phyloP scores from a whole-genome alignment of 1,140 invertebrate genomes.

The Macrostomum lignano region DNA sequence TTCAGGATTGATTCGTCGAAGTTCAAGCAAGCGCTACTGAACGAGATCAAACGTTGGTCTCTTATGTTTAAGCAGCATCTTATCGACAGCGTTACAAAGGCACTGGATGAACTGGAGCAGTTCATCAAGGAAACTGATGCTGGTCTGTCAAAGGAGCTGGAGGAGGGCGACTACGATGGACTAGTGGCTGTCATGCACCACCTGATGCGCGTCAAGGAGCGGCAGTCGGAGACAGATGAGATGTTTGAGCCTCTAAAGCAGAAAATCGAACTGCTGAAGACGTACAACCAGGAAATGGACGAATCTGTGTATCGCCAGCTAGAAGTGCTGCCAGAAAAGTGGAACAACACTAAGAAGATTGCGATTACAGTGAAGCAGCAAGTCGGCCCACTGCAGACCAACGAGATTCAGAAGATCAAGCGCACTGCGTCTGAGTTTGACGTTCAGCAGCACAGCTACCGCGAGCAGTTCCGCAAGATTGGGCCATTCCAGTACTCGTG shows the following conservation, averaged over 20 bases:
- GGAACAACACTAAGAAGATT: slow-evolving; percentile 73
- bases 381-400: slow-evolving; percentile 70
- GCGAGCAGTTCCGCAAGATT: slow-evolving; percentile 44
- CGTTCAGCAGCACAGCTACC: slow-evolving; percentile 45
- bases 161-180: slow-evolving; percentile 30
- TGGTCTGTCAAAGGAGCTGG: slow-evolving; percentile 35
- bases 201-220: slow-evolving; percentile 29
- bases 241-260: slow-evolving; percentile 72
- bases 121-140: slow-evolving; percentile 35
- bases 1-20: slow-evolving; percentile 51
- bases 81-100: slow-evolving; percentile 45
- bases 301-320: slow-evolving; percentile 30
- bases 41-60: slow-evolving; percentile 49
- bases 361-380: slow-evolving; percentile 63
- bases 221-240: slow-evolving; percentile 33
- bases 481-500: slow-evolving; percentile 42
- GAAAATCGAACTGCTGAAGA: slow-evolving; percentile 30
- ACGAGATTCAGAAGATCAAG: slow-evolving; percentile 58
- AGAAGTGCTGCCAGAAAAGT: slow-evolving; percentile 47
- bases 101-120: slow-evolving; percentile 31
- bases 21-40: slow-evolving; percentile 26
- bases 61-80: slow-evolving; percentile 78
- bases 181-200: slow-evolving; percentile 31
- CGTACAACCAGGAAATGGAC: slow-evolving; percentile 30
- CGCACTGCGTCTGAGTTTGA: slow-evolving; percentile 59